Percentiles rank a stretch among this genome's conserved stretches.
These are phyloP conservation scores for Lagocephalus sceleratus DNA, from an alignment of 2,797 vertebrate species.

Conservation along the genomic window DNA sequence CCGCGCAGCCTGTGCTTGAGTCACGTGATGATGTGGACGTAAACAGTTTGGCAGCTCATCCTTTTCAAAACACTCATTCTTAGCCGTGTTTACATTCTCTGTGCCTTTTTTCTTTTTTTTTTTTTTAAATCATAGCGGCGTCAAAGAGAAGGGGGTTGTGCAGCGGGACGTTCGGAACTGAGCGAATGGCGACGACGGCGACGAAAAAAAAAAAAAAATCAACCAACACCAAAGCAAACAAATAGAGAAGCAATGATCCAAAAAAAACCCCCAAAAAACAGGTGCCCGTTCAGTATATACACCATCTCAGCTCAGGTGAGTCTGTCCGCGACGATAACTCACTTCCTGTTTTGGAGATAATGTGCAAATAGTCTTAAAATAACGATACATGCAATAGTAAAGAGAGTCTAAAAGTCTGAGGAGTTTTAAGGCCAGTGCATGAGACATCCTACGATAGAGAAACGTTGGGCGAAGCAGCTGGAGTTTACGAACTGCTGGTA, in stretches of 20 bases:
- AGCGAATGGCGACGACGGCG: too few species aligned
- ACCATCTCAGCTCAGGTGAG: slow-evolving; percentile 58
- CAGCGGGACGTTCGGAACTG: slow-evolving; percentile 43
- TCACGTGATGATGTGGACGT: slow-evolving; percentile 47
- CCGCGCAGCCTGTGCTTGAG: slow-evolving; percentile 57
- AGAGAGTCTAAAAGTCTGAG: slow-evolving; percentile 69
- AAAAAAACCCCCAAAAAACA: slow-evolving; percentile 67
- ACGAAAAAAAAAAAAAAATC: slow-evolving; percentile 55
- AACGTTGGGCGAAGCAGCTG: slow-evolving; percentile 66
- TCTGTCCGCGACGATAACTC: slow-evolving; percentile 65
- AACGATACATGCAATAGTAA: slow-evolving; percentile 79
- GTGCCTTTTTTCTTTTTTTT: slow-evolving; percentile 32
- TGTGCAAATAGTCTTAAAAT: slow-evolving; percentile 82
- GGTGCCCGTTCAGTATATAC: slow-evolving; percentile 68
- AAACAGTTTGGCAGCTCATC: slow-evolving; percentile 57
- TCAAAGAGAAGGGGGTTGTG: slow-evolving; percentile 55
- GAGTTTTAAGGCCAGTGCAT: slow-evolving; percentile 77
- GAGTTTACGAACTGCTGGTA: slow-evolving; percentile 61
- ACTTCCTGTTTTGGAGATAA: slow-evolving; percentile 69
- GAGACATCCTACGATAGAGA: slow-evolving; percentile 69
- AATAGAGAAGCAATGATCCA: slow-evolving; percentile 56
- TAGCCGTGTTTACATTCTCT: slow-evolving; percentile 66
- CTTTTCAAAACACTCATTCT: slow-evolving; percentile 43
- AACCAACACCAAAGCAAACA: slow-evolving; percentile 56
- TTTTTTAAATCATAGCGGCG: slow-evolving; percentile 13